Base-by-base conservation (phyloP, 23 tunicate genomes). In the Phallusia fumigata region DNA sequence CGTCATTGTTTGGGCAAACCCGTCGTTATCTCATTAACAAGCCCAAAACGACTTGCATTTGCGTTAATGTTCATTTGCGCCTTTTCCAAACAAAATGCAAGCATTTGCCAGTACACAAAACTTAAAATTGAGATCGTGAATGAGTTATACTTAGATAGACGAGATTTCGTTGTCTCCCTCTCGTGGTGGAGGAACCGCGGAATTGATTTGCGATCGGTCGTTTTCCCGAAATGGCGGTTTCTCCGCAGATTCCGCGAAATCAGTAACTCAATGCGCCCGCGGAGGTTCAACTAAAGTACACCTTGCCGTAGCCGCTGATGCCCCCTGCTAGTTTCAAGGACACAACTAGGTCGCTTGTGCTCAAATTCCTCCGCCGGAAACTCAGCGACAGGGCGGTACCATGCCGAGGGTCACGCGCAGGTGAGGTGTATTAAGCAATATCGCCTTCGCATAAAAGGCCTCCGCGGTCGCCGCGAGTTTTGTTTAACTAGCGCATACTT, bases 401-500 rank as follows among this genome's bases (percentile, higher is more conserved):
- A 40, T 10, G 47, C 47, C 47, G 5, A 16, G 16, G 69, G 69
- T 58, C 69, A 58, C 28, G 5, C 28, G 69, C 28, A 58, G 69
- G 69, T 58, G 28, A 58, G 69, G 69, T 3, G 69, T 58, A 58
- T 58, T 58, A 6, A 58, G 13, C 69, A 58, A 58, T 58, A 58
- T 58, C 28, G 13, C 69, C 69, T 24, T 58, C 69, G 69, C 28
- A 21, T 21, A 3, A 58, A 58, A 58, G 28, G 16, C 3, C 28
- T 24, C 28, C 15, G 69, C 69, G 69, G 69, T 24, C 15, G 26
- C 69, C 69, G 69, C 69, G 10, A 58, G 69, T 24, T 58, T 58
- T 58, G 69, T 58, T 58, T 58, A 16, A 58, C 69, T 58, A 58
- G 69, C 69, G 69, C 69, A 58, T 58, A 58, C 69, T 16, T 58